Conservation (phyloP, 2,888 invertebrate genomes). For the Salticus scenicus region DNA sequence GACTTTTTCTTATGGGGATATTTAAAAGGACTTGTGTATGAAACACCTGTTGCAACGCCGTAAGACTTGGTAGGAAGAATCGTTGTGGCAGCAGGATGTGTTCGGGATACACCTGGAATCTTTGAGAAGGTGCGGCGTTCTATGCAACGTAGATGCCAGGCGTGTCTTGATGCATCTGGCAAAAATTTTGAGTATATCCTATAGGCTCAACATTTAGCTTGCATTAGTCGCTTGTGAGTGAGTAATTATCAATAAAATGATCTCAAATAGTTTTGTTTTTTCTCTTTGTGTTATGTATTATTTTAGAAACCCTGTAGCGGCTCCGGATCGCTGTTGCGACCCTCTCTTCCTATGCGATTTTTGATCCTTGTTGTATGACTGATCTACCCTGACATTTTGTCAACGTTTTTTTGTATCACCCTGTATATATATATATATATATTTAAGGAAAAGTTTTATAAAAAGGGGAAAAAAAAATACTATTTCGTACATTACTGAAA, state of each 20-base stretch:
- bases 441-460: too few species aligned
- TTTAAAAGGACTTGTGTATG: not conserved
- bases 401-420: not conserved
- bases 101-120: constrained; percentile 22
- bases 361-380: constrained; percentile 1
- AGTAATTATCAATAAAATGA: not conserved
- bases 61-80: constrained; percentile 17
- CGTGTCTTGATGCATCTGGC: not conserved
- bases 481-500: too few species aligned
- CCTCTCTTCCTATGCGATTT: constrained; percentile 12
- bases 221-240: not conserved
- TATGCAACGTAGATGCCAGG: constrained; percentile 3
- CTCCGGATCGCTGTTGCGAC: constrained; percentile 6
- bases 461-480: too few species aligned
- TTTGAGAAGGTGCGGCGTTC: constrained; percentile 1
- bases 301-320: not conserved
- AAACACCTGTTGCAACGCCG: not conserved
- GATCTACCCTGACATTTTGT: not conserved
- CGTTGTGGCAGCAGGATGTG: constrained; percentile 7
- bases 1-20: constrained; percentile 3
- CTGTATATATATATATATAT: not conserved
- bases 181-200: constrained; percentile 25
- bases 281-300: constrained; percentile 18
- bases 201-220: not conserved
- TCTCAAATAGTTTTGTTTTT: constrained; percentile 1